Base-by-base conservation (phyloP, 2,888 invertebrate genomes). In the Apamea crenata region DNA sequence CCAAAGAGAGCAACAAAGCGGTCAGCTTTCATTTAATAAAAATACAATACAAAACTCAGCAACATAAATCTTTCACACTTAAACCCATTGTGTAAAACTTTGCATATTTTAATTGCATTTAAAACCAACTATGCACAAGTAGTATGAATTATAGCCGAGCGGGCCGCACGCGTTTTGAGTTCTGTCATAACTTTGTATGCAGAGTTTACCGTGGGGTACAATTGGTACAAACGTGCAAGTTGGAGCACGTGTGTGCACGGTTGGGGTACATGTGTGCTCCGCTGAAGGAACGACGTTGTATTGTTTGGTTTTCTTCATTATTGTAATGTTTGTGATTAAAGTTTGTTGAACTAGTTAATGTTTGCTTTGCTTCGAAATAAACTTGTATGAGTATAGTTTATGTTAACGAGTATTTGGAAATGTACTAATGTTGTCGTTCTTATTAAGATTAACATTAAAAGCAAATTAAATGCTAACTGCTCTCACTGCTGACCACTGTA, bases 81-180 rank as follows among this genome's bases (percentile, higher is more conserved):
- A 44, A 74, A 16, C 21, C 10, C 6, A 32, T 50, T 59, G 61
- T 70, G n/a, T n/a, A 44, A 50, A 56, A 29, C 47, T 47, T 40
- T n/a, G 67, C 56, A 81, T 53, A 77, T 61, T 67, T 71, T 61
- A 83, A 67, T 77, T 82, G 59, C 53, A 77, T 81, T 72, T 72
- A 63, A 71, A 68, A 78, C 61, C 10, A n/a, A 68, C 56, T 63
- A 47, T 66, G 29, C 29, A 65, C n/a, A 18, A 56, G 56, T 40
- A 50, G 47, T 25, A 40, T 50, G n/a, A 69, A 61, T 44, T 44
- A 53, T 32, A 21, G 18, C 32, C 32, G 25, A 36, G 32, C 50
- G 50, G 25, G 32, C 25, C 8, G 69, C 32, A 32, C 16, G 44
- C 16, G 25, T 53, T 79, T 56, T 47, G n/a, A 47, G 44, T 29